Conservation (phyloP, 2,888 invertebrate species). For the Allygus modestus region DNA sequence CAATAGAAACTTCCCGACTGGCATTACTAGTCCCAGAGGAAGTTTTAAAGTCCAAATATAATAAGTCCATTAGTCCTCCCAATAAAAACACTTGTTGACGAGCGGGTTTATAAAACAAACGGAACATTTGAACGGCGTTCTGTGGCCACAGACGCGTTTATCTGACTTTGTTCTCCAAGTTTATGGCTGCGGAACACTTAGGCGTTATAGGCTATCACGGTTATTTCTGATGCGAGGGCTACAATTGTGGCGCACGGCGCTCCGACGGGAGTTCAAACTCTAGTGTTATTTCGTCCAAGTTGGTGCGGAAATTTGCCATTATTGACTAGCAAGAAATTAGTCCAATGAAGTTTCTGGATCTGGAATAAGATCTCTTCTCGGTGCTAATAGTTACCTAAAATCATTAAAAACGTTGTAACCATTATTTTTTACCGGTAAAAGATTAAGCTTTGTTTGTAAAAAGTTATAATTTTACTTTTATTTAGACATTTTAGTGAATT, state of each 20-base stretch:
- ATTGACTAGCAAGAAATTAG: too few relatives aligned
- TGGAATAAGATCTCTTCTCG: too few relatives aligned
- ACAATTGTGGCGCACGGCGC: not conserved
- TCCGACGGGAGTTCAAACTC: too few relatives aligned
- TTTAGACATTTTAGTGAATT: too few relatives aligned
- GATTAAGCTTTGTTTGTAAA: too few relatives aligned
- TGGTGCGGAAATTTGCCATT: too few relatives aligned
- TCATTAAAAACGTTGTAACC: too few relatives aligned
- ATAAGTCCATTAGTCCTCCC: slow-evolving; percentile 20
- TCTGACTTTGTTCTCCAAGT: slow-evolving; percentile 40
- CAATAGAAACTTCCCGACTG: not conserved
- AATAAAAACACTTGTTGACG: slow-evolving; percentile 44
- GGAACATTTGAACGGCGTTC: slow-evolving; percentile 33
- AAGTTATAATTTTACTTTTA: too few relatives aligned
- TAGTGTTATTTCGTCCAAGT: too few relatives aligned
- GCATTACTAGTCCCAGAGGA: not conserved
- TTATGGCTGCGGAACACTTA: slow-evolving; percentile 15
- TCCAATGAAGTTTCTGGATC: too few relatives aligned
- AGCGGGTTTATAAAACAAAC: slow-evolving; percentile 47
- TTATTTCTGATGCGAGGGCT: slow-evolving; percentile 42
- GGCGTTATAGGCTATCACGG: slow-evolving; percentile 41
- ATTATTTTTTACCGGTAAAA: too few relatives aligned
- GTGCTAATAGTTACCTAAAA: too few relatives aligned
- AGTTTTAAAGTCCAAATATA: slow-evolving; percentile 34
- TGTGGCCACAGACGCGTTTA: slow-evolving; percentile 47